A percentile compares a stretch with the other conserved stretches of the same genome.
These are phyloP conservation scores for Melanostoma scalare DNA, from an alignment of 2,888 invertebrate species.

Conservation along the genomic window DNA sequence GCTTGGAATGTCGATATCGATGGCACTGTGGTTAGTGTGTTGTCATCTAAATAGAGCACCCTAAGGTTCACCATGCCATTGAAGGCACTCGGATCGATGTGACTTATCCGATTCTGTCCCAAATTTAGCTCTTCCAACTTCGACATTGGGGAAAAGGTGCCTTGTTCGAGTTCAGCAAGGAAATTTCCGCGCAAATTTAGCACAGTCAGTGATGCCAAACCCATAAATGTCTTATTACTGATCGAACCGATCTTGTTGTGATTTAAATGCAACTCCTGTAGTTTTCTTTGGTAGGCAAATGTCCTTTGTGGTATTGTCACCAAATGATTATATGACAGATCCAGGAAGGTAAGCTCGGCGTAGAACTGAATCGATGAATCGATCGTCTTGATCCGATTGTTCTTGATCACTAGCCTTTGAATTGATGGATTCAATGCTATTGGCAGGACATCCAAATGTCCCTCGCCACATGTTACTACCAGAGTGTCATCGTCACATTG, in stretches of 20 bases:
- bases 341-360: constrained; percentile 91
- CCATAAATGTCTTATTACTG: constrained; percentile 90
- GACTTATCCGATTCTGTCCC: constrained; percentile 92
- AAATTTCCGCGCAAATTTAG: constrained; percentile 92
- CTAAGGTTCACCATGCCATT: constrained; percentile 89
- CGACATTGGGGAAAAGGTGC: constrained; percentile 88
- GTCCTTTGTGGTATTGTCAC: constrained; percentile 91
- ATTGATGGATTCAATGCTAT: constrained; percentile 96
- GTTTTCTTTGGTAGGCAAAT: constrained; percentile 90
- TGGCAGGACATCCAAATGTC: constrained; percentile 93
- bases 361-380: constrained; percentile 95
- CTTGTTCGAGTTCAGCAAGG: constrained; percentile 89
- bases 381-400: constrained; percentile 93
- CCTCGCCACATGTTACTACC: constrained; percentile 92
- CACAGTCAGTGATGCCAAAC: constrained; percentile 89
- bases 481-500: constrained; percentile 94
- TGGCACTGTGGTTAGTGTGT: constrained; percentile 90
- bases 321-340: constrained; percentile 92
- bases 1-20: constrained; percentile 87
- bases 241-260: constrained; percentile 93
- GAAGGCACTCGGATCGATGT: constrained; percentile 90
- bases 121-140: constrained; percentile 93
- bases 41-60: constrained; percentile 92
- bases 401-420: constrained; percentile 91
- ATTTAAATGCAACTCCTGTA: constrained; percentile 91